phyloP scores from a whole-genome alignment of 2,797 vertebrate species.

The Pangasius larnaudii region DNA sequence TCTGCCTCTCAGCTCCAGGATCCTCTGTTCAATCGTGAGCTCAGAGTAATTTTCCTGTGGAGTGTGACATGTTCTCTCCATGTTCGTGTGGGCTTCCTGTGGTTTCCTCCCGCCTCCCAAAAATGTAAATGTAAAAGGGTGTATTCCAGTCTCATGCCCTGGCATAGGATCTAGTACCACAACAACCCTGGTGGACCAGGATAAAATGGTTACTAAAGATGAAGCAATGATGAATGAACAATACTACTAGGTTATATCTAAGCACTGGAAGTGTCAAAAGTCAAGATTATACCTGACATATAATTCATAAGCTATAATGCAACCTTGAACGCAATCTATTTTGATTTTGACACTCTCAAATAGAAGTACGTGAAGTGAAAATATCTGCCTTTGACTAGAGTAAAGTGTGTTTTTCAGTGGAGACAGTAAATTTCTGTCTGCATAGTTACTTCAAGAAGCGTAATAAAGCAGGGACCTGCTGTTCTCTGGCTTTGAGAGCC shows the following conservation, averaged over 20 bases:
- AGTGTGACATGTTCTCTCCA: not conserved
- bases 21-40: not conserved
- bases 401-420: constrained; percentile 16
- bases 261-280: not conserved
- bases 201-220: not conserved
- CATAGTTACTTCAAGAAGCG: constrained; percentile 45
- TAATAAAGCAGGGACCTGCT: constrained; percentile 57
- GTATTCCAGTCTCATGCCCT: not conserved
- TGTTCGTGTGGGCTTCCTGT: not conserved
- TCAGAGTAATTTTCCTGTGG: not conserved
- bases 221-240: not conserved
- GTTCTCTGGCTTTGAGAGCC: constrained; percentile 41
- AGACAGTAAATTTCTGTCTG: constrained; percentile 23
- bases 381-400: constrained; percentile 7
- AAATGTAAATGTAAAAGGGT: not conserved
- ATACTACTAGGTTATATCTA: not conserved
- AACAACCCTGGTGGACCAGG: not conserved
- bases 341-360: not conserved
- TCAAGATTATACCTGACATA: not conserved
- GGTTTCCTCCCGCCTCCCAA: not conserved
- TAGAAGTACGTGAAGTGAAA: not conserved
- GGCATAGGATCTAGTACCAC: not conserved
- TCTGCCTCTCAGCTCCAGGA: not conserved
- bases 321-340: not conserved
- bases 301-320: constrained; percentile 1